Evolutionary conservation across 2,113 vertebrate species (phyloP).

Genomic region (Pteruthius melanotis): DNA sequence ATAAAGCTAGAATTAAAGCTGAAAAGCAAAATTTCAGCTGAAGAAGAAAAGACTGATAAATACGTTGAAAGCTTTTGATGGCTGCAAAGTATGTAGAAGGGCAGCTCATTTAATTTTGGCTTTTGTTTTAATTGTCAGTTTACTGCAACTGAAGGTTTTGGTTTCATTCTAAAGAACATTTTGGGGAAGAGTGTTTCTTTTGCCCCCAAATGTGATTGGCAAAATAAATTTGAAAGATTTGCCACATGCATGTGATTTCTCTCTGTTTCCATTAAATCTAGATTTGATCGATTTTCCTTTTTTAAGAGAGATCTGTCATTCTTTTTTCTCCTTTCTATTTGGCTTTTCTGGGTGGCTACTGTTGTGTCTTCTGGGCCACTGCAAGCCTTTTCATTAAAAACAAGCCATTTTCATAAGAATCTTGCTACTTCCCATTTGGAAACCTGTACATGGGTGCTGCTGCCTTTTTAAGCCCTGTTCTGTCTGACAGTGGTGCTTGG

Average conservation of each 20-base stretch:
- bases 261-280: neutral
- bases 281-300: neutral
- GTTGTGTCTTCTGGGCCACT: neutral
- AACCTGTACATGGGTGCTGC: neutral
- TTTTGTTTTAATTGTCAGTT: slow-evolving; percentile 14
- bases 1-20: neutral
- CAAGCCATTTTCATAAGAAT: neutral
- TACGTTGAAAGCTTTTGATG: slow-evolving; percentile 7
- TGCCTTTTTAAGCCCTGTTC: neutral
- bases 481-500: neutral
- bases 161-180: neutral
- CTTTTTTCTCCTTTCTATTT: neutral
- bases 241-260: neutral
- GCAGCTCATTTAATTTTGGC: neutral
- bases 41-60: neutral
- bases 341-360: neutral
- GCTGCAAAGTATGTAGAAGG: neutral
- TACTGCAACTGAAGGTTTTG: neutral
- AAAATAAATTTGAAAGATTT: neutral
- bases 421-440: neutral
- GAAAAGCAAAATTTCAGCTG: neutral
- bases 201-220: neutral
- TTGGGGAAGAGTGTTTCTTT: neutral
- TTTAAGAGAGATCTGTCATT: neutral
- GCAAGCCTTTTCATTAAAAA: neutral